Conservation (phyloP, 2,113 vertebrate species). For the Mobula hypostoma region DNA sequence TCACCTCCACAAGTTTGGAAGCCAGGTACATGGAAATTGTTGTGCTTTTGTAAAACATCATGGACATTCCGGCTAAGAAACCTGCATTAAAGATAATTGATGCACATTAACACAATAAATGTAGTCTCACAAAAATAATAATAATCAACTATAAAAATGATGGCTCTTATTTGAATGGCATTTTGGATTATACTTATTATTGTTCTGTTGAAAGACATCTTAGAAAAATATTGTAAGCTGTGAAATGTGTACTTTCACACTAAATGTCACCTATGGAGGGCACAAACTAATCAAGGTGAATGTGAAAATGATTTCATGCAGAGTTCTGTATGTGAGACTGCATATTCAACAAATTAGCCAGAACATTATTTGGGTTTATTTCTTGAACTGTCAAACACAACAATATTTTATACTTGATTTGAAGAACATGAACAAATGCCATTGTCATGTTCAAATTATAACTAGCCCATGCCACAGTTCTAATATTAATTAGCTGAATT, state of each 20-base stretch:
- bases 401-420: not conserved
- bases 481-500: not conserved
- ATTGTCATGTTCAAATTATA: not conserved
- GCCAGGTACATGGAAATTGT: conserved; percentile 98
- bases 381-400: not conserved
- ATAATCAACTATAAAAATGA: not conserved
- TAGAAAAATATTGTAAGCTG: not conserved
- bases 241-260: not conserved
- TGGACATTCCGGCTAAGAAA: conserved; percentile 87
- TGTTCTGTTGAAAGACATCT: not conserved
- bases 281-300: not conserved
- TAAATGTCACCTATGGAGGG: not conserved
- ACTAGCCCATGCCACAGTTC: not conserved
- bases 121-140: not conserved
- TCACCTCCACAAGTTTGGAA: conserved; percentile 96
- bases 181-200: not conserved
- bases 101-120: conserved; percentile 35
- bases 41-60: conserved; percentile 99
- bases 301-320: not conserved
- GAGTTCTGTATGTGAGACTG: not conserved
- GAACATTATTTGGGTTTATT: not conserved
- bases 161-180: not conserved
- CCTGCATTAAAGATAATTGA: conserved; percentile 57
- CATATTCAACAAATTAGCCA: not conserved
- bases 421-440: not conserved